A percentile compares a stretch with the other conserved stretches of the same genome.
Evolutionary conservation across 2,113 vertebrate species (phyloP).

Genomic region (Balaenoptera acutorostrata): DNA sequence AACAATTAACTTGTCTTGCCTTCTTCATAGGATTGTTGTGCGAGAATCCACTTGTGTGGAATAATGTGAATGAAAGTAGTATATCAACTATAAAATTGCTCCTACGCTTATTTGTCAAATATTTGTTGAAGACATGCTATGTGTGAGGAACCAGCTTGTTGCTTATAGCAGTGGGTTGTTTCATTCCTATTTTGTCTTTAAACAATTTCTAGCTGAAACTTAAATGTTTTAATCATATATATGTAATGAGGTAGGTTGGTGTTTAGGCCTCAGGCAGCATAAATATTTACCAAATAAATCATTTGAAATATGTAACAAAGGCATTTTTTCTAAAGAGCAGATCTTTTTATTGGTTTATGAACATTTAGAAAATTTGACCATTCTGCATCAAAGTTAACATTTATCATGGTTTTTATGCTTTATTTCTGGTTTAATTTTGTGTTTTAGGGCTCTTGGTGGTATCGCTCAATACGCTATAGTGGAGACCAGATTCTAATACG

Average conservation of each 20-base stretch:
- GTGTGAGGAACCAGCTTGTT: background rate
- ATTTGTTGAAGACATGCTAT: background rate
- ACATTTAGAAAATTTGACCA: slow-evolving; percentile 38
- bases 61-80: background rate
- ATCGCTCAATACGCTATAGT: slow-evolving; percentile 97
- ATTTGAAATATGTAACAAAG: background rate
- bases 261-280: background rate
- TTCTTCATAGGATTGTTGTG: background rate
- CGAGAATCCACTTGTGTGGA: background rate
- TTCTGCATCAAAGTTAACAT: background rate
- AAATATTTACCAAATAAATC: slow-evolving; percentile 28
- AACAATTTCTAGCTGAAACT: slow-evolving; percentile 13
- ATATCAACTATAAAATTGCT: background rate
- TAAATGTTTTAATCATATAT: background rate
- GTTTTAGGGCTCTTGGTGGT: slow-evolving; percentile 98
- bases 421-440: slow-evolving; percentile 42
- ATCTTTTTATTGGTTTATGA: slow-evolving; percentile 22
- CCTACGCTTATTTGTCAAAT: background rate
- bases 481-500: slow-evolving; percentile 99
- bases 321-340: background rate
- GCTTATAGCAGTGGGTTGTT: background rate
- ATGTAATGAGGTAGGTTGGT: background rate
- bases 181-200: slow-evolving; percentile 34
- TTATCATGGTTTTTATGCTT: slow-evolving; percentile 9
- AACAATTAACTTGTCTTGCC: background rate